Conservation (phyloP, 2,113 vertebrate species). For the Phrynosoma platyrhinos region DNA sequence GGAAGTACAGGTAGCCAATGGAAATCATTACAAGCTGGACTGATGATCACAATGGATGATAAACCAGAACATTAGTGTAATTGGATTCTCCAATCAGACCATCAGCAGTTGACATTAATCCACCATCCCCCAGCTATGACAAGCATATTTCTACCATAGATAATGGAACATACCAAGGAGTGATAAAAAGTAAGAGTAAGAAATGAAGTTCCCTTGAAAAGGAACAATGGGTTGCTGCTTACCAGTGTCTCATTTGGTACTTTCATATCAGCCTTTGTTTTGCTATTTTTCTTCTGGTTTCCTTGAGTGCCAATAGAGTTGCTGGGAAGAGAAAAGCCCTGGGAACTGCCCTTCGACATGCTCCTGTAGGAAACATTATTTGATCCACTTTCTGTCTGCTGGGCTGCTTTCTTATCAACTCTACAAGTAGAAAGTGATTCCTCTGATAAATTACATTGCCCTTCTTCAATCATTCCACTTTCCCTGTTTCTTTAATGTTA, state of each 20-base stretch:
- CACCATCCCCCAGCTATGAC: conserved; percentile 43
- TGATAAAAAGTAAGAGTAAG: conserved; percentile 31
- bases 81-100: conserved; percentile 32
- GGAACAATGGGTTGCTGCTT: conserved; percentile 69
- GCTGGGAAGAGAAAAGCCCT: conserved; percentile 74
- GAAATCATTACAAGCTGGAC: neutral
- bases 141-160: conserved; percentile 38
- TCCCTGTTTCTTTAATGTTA: conserved; percentile 72
- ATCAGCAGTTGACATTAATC: conserved; percentile 49
- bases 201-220: conserved; percentile 33
- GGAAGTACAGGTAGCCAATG: neutral
- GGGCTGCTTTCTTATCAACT: conserved; percentile 85
- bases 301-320: conserved; percentile 82
- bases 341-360: conserved; percentile 83
- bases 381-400: conserved; percentile 83
- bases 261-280: conserved; percentile 82
- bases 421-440: conserved; percentile 82
- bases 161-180: conserved; percentile 48
- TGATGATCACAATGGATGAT: neutral
- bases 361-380: conserved; percentile 85
- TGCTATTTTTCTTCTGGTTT: conserved; percentile 84
- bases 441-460: conserved; percentile 83
- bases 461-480: conserved; percentile 76
- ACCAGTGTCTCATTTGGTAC: conserved; percentile 82
- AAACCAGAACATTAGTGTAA: conserved; percentile 12